phyloP scores from a whole-genome alignment of 1,140 invertebrate genomes.

The Brachionus sp. region DNA sequence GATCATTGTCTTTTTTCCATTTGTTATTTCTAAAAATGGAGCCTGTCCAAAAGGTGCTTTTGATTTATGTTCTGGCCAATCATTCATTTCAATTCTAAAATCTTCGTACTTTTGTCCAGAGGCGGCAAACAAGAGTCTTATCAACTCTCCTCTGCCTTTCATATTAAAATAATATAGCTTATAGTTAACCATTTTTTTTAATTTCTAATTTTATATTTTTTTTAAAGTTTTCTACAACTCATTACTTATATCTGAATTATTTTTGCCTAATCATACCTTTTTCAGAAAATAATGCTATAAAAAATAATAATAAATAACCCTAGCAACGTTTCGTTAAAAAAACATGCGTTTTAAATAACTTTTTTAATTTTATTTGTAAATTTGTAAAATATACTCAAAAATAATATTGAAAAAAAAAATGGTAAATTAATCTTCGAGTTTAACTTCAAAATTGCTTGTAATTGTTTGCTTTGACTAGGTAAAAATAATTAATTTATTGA shows the following conservation, averaged over 20 bases:
- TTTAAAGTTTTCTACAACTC: background rate
- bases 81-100: background rate
- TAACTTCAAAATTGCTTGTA: slow-evolving; percentile 16
- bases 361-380: slow-evolving; percentile 4
- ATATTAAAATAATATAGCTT: slow-evolving; percentile 38
- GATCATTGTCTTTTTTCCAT: background rate
- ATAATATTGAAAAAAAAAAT: background rate
- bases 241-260: background rate
- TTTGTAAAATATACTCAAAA: background rate
- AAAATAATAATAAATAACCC: background rate
- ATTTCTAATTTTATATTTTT: background rate
- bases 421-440: background rate
- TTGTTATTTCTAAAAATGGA: slow-evolving; percentile 15
- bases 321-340: background rate
- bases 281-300: background rate
- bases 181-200: slow-evolving; percentile 44
- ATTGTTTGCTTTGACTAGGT: slow-evolving; percentile 24
- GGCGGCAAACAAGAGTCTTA: slow-evolving; percentile 45
- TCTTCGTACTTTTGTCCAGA: slow-evolving; percentile 31
- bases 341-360: background rate
- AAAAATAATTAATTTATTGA: background rate
- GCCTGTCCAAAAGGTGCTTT: slow-evolving; percentile 23
- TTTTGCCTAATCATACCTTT: background rate
- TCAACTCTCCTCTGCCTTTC: slow-evolving; percentile 31
- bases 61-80: slow-evolving; percentile 29